phyloP scores from a whole-genome alignment of 2,888 invertebrate species.

The Agapostemon virescens region DNA sequence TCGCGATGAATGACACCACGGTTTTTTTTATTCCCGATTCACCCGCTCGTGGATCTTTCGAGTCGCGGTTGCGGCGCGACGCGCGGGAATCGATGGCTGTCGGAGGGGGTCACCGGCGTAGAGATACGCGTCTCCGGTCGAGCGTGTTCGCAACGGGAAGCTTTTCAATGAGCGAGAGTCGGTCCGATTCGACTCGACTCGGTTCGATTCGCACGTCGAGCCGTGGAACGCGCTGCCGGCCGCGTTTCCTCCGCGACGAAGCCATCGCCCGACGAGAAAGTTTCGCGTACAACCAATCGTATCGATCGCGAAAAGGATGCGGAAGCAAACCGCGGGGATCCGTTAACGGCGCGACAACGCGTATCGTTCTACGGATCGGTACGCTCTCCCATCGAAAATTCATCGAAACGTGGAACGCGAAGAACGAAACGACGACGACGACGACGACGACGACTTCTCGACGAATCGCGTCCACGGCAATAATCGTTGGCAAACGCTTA shows the following conservation, averaged over 20 bases:
- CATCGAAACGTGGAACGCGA: no score
- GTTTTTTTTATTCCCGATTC: slow-evolving; percentile 47
- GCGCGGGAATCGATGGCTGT: no score
- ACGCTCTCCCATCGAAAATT: no score
- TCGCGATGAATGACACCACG: slow-evolving; percentile 51
- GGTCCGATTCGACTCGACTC: neutral
- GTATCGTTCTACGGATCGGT: no score
- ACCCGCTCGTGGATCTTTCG: slow-evolving; percentile 39
- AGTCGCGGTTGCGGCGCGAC: slow-evolving; percentile 7
- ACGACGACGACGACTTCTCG: no score
- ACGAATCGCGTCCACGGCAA: no score
- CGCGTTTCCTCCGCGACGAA: neutral
- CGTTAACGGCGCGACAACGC: neutral
- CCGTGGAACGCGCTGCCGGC: neutral
- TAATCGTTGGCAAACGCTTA: neutral
- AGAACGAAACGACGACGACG: no score
- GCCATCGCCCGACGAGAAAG: slow-evolving; percentile 55
- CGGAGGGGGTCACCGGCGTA: neutral
- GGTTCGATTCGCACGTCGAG: slow-evolving; percentile 38
- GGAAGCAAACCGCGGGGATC: neutral
- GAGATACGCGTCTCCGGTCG: slow-evolving; percentile 33
- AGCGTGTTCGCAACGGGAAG: slow-evolving; percentile 36
- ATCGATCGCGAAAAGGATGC: slow-evolving; percentile 30
- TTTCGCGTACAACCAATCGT: slow-evolving; percentile 49
- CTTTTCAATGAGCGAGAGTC: slow-evolving; percentile 63